Evolutionary conservation across 2,113 vertebrate genomes (phyloP), one percentile per base, ranked within the genome.

Genomic region (Perca fluviatilis): DNA sequence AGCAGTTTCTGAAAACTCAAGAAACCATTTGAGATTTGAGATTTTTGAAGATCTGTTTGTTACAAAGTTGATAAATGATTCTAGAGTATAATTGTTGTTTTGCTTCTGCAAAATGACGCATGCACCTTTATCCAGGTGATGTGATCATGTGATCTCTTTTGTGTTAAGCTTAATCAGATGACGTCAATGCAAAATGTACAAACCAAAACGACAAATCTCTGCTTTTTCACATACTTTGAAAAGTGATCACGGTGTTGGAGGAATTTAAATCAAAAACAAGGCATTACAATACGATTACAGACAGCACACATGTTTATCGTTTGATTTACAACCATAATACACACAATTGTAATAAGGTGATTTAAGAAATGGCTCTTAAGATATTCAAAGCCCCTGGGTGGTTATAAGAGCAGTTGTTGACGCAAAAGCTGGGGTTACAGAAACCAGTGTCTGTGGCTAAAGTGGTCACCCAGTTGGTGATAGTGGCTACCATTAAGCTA

Each of bases 351-450:
- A 21, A 18, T 77, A 51, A 23, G 23, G 36, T 54, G 46, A 87
- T 82, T 86, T 13, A 71, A 80, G 30, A 86, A 82, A 64, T 57
- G 21, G 23, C 23, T 82, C 54, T 77, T 90, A 50, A 88, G 80
- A 85, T 80, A 83, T 87, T 86, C 49, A 84, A 88, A 90, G 75
- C 68, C 60, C 54, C 63, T 78, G 40, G 70, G 68, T 87, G 80
- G 25, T 85, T 80, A 86, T 87, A 77, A 79, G 72, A 43, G 54
- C 57, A 25, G 14, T 61, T 88, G 91, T 85, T 93, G 87, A 92
- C 77, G 72, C 50, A 86, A 76, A 53, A 79, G 63, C 66, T 46
- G 69, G 47, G 84, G 73, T 68, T 83, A 79, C 76, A 83, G 89
- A 86, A 87, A 80, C 54, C 47, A 14, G 77, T 77, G 80, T 86